A percentile compares a stretch with the other conserved stretches of the same genome.
Evolutionary conservation across 2,888 invertebrate species (phyloP).

Genomic region (Syrista parreyssii): DNA sequence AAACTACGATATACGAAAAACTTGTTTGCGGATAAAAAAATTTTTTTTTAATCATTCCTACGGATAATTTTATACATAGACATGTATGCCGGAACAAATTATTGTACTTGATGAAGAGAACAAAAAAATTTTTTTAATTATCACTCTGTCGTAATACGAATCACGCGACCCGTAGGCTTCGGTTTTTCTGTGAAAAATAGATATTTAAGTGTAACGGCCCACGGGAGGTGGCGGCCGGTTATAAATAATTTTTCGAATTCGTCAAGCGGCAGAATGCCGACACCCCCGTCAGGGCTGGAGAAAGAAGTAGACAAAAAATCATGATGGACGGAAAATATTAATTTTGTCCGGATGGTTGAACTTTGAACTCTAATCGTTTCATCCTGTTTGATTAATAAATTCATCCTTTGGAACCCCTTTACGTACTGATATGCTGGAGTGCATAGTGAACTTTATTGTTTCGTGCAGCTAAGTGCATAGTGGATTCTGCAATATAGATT

Average conservation of each 20-base stretch:
- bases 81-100: not conserved
- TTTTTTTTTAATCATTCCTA: no score
- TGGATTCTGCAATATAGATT: not conserved
- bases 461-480: not conserved
- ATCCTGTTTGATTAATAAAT: not conserved
- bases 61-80: not conserved
- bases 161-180: not conserved
- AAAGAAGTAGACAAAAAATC: not conserved
- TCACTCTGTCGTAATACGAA: not conserved
- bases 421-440: not conserved
- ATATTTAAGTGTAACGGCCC: not conserved
- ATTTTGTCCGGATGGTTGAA: not conserved
- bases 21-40: not conserved
- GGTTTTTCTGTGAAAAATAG: not conserved
- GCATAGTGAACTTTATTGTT: not conserved
- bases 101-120: not conserved
- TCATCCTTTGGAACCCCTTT: not conserved
- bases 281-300: not conserved
- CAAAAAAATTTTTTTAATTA: no score
- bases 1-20: not conserved
- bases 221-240: not conserved
- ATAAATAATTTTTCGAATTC: conserved; percentile 4
- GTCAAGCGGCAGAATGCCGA: not conserved
- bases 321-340: not conserved
- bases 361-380: not conserved